Conservation (phyloP, 2,113 vertebrate species). For the Hippocampus guttulatus region DNA sequence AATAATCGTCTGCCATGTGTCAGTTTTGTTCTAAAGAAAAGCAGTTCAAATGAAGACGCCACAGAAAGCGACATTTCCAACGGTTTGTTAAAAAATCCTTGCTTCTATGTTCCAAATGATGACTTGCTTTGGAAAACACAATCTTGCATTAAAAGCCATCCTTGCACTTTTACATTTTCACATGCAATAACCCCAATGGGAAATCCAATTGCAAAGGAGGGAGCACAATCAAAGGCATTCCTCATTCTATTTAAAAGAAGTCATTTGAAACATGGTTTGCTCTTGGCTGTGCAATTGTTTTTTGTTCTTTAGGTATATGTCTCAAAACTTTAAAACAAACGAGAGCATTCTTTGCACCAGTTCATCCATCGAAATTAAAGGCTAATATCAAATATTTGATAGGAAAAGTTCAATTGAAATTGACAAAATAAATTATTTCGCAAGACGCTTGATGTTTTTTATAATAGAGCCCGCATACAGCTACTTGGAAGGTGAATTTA, state of each 20-base stretch:
- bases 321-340: not conserved
- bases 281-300: not conserved
- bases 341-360: not conserved
- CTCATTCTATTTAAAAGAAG: not conserved
- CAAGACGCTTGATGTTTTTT: not conserved
- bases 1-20: constrained; percentile 6
- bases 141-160: not conserved
- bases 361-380: not conserved
- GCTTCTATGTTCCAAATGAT: not conserved
- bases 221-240: not conserved
- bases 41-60: not conserved
- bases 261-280: not conserved
- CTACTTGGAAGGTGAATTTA: not conserved
- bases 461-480: not conserved
- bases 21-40: not conserved
- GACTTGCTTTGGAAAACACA: not conserved
- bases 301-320: not conserved
- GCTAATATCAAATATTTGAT: not conserved
- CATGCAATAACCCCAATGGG: not conserved
- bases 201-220: not conserved
- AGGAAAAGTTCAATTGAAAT: not conserved
- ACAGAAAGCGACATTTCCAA: not conserved
- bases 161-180: not conserved
- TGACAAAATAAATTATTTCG: not conserved
- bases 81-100: not conserved